Base-by-base conservation (phyloP, 2,888 invertebrate genomes). In the Dusona sp. region DNA sequence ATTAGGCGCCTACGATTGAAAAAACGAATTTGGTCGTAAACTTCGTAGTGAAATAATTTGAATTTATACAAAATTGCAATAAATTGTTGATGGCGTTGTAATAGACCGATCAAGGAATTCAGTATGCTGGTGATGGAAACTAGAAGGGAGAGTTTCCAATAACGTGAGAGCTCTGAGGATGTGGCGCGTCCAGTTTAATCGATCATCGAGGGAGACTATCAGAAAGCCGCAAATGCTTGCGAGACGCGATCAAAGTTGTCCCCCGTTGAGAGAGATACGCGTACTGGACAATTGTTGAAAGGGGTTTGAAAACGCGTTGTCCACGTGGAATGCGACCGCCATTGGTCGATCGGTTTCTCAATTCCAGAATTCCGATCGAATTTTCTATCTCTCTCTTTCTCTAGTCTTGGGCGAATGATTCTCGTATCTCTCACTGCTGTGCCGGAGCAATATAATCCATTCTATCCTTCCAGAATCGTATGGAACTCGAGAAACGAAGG, bases 291-390 rank as follows among this genome's bases (percentile, higher is more conserved):
- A 79, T 82, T 81, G 79, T 61, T 61, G 61, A 61, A 61, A 75
- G 79, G 77, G 57, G 25, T 54, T 61, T 84, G 57, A 61, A 70
- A 70, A 82, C 68, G 77, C 84, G 84, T 82, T 83, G 84, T 85
- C 81, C 85, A 84, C 81, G 81, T 81, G 88, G 88, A 87, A 89
- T 89, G 88, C 88, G 86, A 88, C 84, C 87, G 83, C 88, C 74
- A 87, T 87, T 84, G 87, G 87, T 84, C 85, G 82, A 85, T 87
- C 83, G 84, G 89, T 85, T 88, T 87, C 89, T 88, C 88, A 89
- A 87, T 87, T 87, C 86, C 87, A 67, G 87, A 86, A 89, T 89
- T 88, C 88, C 87, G 57, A 87, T 87, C 86, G 85, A 88, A 84
- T 72, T 82, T 81, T 79, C 75, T 80, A 74, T 74, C 82, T 70